phyloP scores from a whole-genome alignment of 1,140 invertebrate genomes.

The Eurytemora carolleeae region DNA sequence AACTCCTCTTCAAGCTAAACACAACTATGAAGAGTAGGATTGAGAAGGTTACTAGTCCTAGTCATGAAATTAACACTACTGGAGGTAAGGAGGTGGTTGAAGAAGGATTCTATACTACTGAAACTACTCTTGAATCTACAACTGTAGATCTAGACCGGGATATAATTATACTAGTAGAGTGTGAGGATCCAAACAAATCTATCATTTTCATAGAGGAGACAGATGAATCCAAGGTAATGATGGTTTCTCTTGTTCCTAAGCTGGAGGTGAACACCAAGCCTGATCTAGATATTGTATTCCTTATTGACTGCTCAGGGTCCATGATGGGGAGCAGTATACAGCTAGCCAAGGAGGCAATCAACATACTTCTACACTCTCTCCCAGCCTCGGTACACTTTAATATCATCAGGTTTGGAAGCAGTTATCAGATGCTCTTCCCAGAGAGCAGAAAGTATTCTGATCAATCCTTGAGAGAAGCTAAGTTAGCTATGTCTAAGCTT shows the following conservation, averaged over 20 bases:
- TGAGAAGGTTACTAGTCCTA: neutral
- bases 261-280: conserved; percentile 20
- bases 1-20: conserved; percentile 3
- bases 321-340: conserved; percentile 23
- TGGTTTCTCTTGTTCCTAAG: conserved; percentile 21
- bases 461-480: conserved; percentile 11
- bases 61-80: conserved; percentile 15
- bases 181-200: conserved; percentile 17
- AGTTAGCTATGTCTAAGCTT: conserved; percentile 13
- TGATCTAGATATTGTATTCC: conserved; percentile 22
- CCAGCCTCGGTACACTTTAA: conserved; percentile 21
- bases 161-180: conserved; percentile 19
- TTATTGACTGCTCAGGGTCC: conserved; percentile 23
- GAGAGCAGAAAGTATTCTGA: conserved; percentile 20
- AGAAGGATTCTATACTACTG: conserved; percentile 8
- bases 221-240: conserved; percentile 8
- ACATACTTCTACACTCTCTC: conserved; percentile 20
- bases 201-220: conserved; percentile 4
- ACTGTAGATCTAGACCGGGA: conserved; percentile 21
- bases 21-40: neutral
- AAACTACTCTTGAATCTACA: conserved; percentile 14
- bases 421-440: conserved; percentile 18
- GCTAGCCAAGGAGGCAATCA: conserved; percentile 22
- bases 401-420: conserved; percentile 19
- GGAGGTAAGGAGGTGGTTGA: conserved; percentile 17